Evolutionary conservation across 2,888 invertebrate genomes (phyloP).

Genomic region (Dryocosmus kuriphilus): DNA sequence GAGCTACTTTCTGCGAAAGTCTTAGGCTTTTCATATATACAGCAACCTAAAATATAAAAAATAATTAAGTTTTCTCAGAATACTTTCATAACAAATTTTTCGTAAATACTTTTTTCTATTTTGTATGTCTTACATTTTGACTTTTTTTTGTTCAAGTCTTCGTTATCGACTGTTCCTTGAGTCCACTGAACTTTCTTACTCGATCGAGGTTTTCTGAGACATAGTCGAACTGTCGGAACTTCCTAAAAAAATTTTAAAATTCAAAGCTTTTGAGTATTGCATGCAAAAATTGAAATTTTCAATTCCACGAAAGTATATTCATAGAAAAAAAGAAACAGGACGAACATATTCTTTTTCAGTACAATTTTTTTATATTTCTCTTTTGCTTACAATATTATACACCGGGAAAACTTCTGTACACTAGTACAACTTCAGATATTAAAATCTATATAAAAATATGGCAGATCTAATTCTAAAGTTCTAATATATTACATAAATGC

Average conservation of each 20-base stretch:
- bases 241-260: conserved; percentile 75
- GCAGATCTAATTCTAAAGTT: background rate
- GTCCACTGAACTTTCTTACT: conserved; percentile 93
- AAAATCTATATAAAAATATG: background rate
- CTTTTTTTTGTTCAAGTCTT: conserved; percentile 96
- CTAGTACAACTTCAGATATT: background rate
- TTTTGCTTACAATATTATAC: background rate
- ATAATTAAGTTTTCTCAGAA: conserved; percentile 18
- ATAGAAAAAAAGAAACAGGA: background rate
- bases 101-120: background rate
- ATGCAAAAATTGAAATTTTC: background rate
- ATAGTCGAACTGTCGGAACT: conserved; percentile 82
- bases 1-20: conserved; percentile 94
- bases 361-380: background rate
- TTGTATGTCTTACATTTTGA: conserved; percentile 89
- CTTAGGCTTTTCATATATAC: conserved; percentile 94
- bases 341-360: background rate
- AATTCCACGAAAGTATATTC: background rate
- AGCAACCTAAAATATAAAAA: conserved; percentile 85
- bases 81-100: background rate
- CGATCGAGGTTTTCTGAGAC: conserved; percentile 84
- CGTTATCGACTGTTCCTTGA: conserved; percentile 95
- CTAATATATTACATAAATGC: background rate
- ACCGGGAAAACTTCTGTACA: background rate
- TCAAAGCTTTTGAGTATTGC: background rate